Percentiles rank a stretch among this genome's conserved stretches.
Conservation (phyloP, 2,797 vertebrate species). For the Menidia menidia region DNA sequence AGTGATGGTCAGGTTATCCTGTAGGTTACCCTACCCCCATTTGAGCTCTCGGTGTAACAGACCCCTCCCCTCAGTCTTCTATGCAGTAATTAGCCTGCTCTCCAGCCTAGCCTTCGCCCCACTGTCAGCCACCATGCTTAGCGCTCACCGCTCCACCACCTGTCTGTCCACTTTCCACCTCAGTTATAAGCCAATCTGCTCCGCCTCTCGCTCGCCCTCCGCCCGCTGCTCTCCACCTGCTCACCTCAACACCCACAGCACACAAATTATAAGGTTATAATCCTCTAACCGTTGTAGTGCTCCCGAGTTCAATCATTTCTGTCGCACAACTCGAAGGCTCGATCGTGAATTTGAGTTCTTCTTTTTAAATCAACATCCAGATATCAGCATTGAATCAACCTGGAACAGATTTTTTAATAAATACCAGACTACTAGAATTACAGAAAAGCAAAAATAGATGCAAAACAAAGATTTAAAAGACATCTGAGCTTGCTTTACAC, state of each 20-base stretch:
- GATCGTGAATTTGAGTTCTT: too few relatives aligned
- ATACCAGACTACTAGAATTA: too few relatives aligned
- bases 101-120: background rate
- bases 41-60: background rate
- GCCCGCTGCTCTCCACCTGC: slow-evolving; percentile 19
- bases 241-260: slow-evolving; percentile 5
- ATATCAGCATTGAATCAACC: too few relatives aligned
- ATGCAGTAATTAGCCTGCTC: background rate
- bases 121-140: slow-evolving; percentile 8
- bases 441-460: too few relatives aligned
- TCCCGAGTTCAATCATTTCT: background rate
- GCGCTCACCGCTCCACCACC: slow-evolving; percentile 13
- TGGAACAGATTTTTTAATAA: too few relatives aligned
- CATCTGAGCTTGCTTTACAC: too few relatives aligned
- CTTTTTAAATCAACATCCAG: background rate
- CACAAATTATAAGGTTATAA: background rate
- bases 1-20: background rate
- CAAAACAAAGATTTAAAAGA: too few relatives aligned
- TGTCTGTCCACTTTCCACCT: slow-evolving; percentile 7
- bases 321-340: background rate
- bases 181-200: slow-evolving; percentile 14
- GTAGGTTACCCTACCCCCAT: background rate
- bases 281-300: background rate
- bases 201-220: background rate
- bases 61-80: background rate